These are phyloP conservation scores for Clepsis dumicolana DNA, from an alignment of 2,888 invertebrate species.

Conservation along the genomic window DNA sequence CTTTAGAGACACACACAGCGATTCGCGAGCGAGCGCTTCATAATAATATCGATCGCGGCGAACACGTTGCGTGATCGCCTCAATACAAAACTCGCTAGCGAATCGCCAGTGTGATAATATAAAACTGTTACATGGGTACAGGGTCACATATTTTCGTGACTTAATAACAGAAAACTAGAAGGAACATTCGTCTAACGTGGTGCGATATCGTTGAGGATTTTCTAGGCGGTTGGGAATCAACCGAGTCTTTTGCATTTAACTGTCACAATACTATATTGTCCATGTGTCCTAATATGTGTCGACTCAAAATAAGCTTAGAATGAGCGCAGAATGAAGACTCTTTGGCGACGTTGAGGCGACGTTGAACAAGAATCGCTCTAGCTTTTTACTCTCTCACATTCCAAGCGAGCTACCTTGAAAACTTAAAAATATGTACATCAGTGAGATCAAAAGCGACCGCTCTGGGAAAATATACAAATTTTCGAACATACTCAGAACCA, in stretches of 20 bases:
- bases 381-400: neutral
- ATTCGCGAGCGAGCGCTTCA: too few species aligned
- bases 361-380: neutral
- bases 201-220: neutral
- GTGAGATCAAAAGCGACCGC: constrained; percentile 30
- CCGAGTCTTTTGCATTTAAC: neutral
- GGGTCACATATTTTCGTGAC: neutral
- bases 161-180: neutral
- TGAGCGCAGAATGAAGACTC: neutral
- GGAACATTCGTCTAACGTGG: neutral
- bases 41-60: too few species aligned
- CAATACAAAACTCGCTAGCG: too few species aligned
- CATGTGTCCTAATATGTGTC: too few species aligned
- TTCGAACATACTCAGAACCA: constrained; percentile 26
- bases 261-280: neutral
- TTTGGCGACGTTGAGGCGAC: neutral
- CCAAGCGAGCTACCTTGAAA: constrained; percentile 9
- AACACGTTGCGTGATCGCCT: too few species aligned
- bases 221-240: neutral
- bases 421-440: constrained; percentile 42
- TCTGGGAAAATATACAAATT: constrained; percentile 31
- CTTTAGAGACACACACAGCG: neutral
- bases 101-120: too few species aligned
- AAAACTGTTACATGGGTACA: too few species aligned
- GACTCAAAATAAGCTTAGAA: neutral